Evolutionary conservation across 2,888 invertebrate species (phyloP).

Genomic region (Branchipolynoe longqiensis): DNA sequence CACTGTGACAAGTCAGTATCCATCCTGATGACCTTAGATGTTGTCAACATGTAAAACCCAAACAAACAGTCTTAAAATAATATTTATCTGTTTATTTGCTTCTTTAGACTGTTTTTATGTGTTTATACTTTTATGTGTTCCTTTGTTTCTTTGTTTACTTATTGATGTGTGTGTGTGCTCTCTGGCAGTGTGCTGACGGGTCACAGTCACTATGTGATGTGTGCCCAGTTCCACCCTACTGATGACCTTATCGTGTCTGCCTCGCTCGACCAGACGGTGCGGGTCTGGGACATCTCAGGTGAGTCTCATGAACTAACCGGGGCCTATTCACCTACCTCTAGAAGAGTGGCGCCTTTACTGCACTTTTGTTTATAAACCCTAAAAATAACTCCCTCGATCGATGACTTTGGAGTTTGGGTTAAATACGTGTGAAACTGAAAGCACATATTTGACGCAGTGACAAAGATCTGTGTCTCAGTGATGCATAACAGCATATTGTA

Average conservation of each 20-base stretch:
- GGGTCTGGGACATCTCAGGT: slow-evolving; percentile 99
- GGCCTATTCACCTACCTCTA: too few species aligned
- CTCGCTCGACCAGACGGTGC: slow-evolving; percentile 97
- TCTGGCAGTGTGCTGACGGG: slow-evolving; percentile 85
- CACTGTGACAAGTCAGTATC: too few species aligned
- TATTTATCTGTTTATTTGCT: not conserved
- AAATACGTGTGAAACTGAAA: too few species aligned
- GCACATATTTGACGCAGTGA: too few species aligned
- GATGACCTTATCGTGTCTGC: slow-evolving; percentile 99
- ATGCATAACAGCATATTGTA: too few species aligned
- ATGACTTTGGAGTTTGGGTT: too few species aligned
- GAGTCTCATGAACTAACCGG: too few species aligned
- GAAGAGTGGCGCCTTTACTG: too few species aligned
- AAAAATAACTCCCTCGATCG: too few species aligned
- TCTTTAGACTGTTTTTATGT: not conserved
- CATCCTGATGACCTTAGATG: too few species aligned
- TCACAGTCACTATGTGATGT: slow-evolving; percentile 99
- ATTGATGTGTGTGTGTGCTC: not conserved
- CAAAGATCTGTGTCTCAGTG: too few species aligned
- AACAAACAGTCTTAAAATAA: not conserved
- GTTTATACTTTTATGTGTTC: not conserved
- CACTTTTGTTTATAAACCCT: too few species aligned
- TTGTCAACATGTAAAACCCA: not conserved
- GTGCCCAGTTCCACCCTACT: slow-evolving; percentile 97
- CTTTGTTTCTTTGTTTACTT: not conserved